Evolutionary conservation across 2,888 invertebrate genomes (phyloP), one percentile per base, ranked within the genome.

Genomic region (Junonia oenone): DNA sequence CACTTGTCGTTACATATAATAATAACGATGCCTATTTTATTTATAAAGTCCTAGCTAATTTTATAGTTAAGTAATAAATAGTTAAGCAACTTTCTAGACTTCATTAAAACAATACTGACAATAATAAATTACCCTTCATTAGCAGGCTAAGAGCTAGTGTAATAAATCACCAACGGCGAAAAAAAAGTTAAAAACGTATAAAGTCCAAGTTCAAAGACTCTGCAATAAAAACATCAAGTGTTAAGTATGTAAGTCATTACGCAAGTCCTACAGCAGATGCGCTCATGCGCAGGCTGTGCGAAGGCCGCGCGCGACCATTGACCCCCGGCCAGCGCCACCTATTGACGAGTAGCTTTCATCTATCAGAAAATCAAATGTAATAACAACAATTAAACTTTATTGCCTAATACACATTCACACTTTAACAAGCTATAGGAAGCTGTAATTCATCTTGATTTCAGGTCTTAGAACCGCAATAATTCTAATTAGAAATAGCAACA

Each of bases 251-350:
- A 29, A 26, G 40, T 48, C 59, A 59, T 62, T 62, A 59, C 62
- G 62, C 59, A 62, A 62, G 62, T 26, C 22, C 27, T 63, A 61
- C 58, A 62, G 67, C 62, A 58, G 61, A 64, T 63, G 68, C 62
- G 65, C 59, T 45, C 43, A 43, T 43, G 43, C 43, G 13, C 43
- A 52, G 45, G 46, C 33, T 43, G 55, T 53, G 63, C 61, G 67
- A 71, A 71, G 69, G 71, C 69, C 65, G 63, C 51, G 27, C 4
- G 61, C 40, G 73, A 55, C 56, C 68, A 53, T 55, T 63, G 67
- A 71, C 69, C 71, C n/a, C 59, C 56, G 26, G 17, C 51, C 37
- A 55, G 22, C 62, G 62, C 63, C 59, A 62, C 67, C 67, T 67
- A 57, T 58, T 43, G 53, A 37, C 33, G 8, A 27, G 15, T 33